Evolutionary conservation across 2,888 invertebrate species (phyloP), one percentile per base, ranked within the genome.

Genomic region (Blomia tropicalis): DNA sequence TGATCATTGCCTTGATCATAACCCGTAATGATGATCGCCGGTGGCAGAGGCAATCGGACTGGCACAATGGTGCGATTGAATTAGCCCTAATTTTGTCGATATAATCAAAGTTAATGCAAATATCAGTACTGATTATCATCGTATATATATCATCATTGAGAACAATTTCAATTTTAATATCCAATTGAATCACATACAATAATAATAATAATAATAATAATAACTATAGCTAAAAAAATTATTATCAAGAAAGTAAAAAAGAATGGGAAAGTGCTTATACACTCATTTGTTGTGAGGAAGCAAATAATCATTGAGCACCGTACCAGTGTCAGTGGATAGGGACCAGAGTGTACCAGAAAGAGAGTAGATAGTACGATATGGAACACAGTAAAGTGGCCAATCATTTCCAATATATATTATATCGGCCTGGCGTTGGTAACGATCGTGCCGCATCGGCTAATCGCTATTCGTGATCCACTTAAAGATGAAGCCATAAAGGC

Each of bases 41-140:
- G 27, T 19, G 7, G 51, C 51, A 47, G 51, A 7, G 7, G n/a
- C 7, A 27, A 47, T 25, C 22, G 51, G n/a, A 47, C 7, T 11
- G 22, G 22, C 51, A 47, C 23, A 25, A 22, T 22, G n/a, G n/a
- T n/a, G 22, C 51, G 51, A 47, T 47, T 47, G 51, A 47, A 47
- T 47, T 47, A 47, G 51, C n/a, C 51, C 51, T 47, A 47, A 47
- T 47, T n/a, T 47, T 47, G 51, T n/a, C 51, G 51, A 47, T 47
- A 47, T 47, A 22, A 25, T 47, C 51, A 22, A 27, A 47, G 11
- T 14, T 27, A 25, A 47, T 47, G 23, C 22, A 7, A 14, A 47
- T 47, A 7, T 7, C 22, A 7, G 7, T 11, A 11, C 51, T 47
- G n/a, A 36, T n/a, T 14, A 22, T 7, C 51, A 47, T 47, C 51